Percentiles rank a stretch among this genome's conserved stretches.
Evolutionary conservation across 1,140 invertebrate species (phyloP).

Genomic region (Dolichoris vasculosae): DNA sequence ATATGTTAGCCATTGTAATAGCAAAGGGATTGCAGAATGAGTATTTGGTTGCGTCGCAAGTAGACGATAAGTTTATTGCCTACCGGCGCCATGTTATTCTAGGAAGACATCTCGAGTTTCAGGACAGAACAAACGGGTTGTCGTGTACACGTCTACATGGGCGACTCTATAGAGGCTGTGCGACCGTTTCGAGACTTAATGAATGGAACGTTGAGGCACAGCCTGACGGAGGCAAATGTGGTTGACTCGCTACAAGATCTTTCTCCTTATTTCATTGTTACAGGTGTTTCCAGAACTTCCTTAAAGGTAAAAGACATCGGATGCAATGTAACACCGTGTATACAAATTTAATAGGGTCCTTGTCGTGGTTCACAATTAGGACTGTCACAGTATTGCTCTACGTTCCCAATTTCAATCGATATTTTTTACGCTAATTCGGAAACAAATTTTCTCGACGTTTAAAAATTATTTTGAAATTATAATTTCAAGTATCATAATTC

Average conservation of each 20-base stretch:
- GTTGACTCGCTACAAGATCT: constrained; percentile 56
- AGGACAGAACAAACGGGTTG: constrained; percentile 64
- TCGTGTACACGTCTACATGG: constrained; percentile 62
- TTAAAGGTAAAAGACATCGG: constrained; percentile 34
- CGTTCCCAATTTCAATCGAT: neutral
- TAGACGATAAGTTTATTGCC: constrained; percentile 49
- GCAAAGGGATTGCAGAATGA: neutral
- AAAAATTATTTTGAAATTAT: neutral
- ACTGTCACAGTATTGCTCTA: neutral
- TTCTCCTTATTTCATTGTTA: constrained; percentile 53
- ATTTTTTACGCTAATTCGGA: neutral
- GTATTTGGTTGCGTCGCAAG: constrained; percentile 24
- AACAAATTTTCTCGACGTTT: neutral
- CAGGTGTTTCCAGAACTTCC: constrained; percentile 42
- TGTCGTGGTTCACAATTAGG: neutral
- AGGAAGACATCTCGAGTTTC: constrained; percentile 67
- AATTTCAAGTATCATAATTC: neutral
- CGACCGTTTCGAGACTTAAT: constrained; percentile 63
- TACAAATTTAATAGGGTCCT: constrained; percentile 32
- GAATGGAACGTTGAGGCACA: constrained; percentile 54
- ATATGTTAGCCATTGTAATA: neutral
- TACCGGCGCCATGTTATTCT: constrained; percentile 57
- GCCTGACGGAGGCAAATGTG: constrained; percentile 53
- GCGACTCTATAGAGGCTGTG: constrained; percentile 60
- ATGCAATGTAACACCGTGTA: constrained; percentile 22